phyloP scores from a whole-genome alignment of 2,888 invertebrate genomes.

The Campaea margaritaria region DNA sequence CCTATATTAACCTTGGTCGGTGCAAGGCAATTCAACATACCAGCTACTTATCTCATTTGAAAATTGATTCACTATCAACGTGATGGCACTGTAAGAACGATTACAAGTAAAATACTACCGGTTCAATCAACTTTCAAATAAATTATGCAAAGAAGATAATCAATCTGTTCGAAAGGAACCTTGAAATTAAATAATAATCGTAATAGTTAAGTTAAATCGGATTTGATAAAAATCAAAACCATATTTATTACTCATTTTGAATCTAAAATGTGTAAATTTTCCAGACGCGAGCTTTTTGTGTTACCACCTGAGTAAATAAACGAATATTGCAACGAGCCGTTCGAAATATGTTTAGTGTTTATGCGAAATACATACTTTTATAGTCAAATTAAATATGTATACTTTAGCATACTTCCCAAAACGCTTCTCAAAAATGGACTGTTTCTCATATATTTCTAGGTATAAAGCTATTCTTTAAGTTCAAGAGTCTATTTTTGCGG shows the following conservation, averaged over 20 bases:
- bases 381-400: too few relatives aligned
- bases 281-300: neutral
- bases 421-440: too few relatives aligned
- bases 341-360: too few relatives aligned
- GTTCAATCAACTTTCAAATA: slow-evolving; percentile 45
- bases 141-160: slow-evolving; percentile 55
- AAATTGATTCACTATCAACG: slow-evolving; percentile 42
- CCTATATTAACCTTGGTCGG: slow-evolving; percentile 25
- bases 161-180: slow-evolving; percentile 43
- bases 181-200: slow-evolving; percentile 54
- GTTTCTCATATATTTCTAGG: too few relatives aligned
- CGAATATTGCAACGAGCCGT: neutral
- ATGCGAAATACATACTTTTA: too few relatives aligned
- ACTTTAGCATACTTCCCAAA: too few relatives aligned
- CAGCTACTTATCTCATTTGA: slow-evolving; percentile 39
- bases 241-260: slow-evolving; percentile 1
- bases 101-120: slow-evolving; percentile 40
- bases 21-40: slow-evolving; percentile 21
- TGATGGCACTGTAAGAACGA: slow-evolving; percentile 31
- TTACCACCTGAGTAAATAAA: neutral
- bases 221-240: slow-evolving; percentile 44
- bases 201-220: slow-evolving; percentile 47
- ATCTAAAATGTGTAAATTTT: neutral
- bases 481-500: too few relatives aligned
- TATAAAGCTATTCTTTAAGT: too few relatives aligned